Evolutionary conservation across 2,113 vertebrate species (phyloP), one percentile per base, ranked within the genome.

Genomic region (Sprattus sprattus): DNA sequence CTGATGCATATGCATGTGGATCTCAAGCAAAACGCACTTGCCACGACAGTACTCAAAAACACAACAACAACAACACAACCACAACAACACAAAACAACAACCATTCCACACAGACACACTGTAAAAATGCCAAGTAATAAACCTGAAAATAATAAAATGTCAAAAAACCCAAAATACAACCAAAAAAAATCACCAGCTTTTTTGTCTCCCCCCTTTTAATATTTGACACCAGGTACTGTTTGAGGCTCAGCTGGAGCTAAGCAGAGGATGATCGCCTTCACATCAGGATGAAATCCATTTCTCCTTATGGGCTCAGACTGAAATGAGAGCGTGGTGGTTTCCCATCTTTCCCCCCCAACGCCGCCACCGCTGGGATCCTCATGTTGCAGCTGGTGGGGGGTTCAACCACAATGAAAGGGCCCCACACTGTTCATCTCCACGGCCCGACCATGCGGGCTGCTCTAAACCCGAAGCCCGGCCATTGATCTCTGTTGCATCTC

Each of bases 261-360:
- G 71, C 71, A 78, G 71, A 39, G 32, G 67, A 86, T 80, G 82
- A 85, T 88, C 81, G 84, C 52, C 83, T 87, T 82, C 86, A 67
- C 87, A 86, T 88, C 71, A 86, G 82, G 85, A 67, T 47, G 67
- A 81, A 87, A 89, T 89, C 88, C 15, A 89, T 87, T 44, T 83
- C 86, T 85, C 84, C 83, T 49, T 25, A 67, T 83, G 88, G 25
- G 71, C n/a, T 78, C 67, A 44, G n/a, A 52, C 45, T 32, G 82
- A 86, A 89, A 81, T 64, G 83, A 85, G 84, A 86, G 81, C 75
- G 25, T 67, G 45, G 84, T 71, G 83, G 82, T 84, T 84, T 84
- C 71, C 71, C 13, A 28, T 39, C 25, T 13, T 18, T 4, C 10
- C 13, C 32, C 71, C 7, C 11, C 0, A 64, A 50, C 80, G 45